Evolutionary conservation across 2,113 vertebrate species (phyloP).

Genomic region (Callithrix jacchus): DNA sequence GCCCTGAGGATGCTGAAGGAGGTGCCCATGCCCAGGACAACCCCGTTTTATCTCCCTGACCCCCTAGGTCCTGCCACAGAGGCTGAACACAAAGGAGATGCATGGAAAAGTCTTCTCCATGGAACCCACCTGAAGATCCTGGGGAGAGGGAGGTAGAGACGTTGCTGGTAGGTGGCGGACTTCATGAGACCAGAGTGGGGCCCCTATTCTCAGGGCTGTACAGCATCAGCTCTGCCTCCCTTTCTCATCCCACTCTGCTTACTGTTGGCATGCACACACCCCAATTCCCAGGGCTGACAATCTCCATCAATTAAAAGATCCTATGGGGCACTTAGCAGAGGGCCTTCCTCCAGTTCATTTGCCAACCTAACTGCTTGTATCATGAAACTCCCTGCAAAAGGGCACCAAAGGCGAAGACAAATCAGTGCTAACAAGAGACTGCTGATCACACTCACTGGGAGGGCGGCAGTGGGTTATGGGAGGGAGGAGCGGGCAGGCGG

Average conservation of each 20-base stretch:
- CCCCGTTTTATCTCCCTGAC: not conserved
- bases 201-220: not conserved
- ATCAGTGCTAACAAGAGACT: constrained; percentile 40
- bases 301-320: constrained; percentile 12
- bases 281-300: not conserved
- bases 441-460: not conserved
- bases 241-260: not conserved
- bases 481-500: not conserved
- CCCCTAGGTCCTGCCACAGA: not conserved
- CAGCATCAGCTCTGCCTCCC: rapidly evolving
- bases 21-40: not conserved
- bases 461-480: not conserved
- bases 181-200: not conserved
- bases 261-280: rapidly evolving
- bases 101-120: rapidly evolving
- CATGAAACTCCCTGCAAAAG: constrained; percentile 30
- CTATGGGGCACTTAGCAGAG: not conserved
- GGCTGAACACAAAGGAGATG: not conserved
- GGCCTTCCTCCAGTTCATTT: constrained; percentile 46
- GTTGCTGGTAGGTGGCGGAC: not conserved
- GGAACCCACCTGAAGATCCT: rapidly evolving
- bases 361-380: constrained; percentile 41
- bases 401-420: constrained; percentile 34
- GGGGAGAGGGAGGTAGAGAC: not conserved
- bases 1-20: not conserved